These are phyloP conservation scores for Butorides virescens DNA, from an alignment of 2,113 vertebrate genomes.

Conservation along the genomic window DNA sequence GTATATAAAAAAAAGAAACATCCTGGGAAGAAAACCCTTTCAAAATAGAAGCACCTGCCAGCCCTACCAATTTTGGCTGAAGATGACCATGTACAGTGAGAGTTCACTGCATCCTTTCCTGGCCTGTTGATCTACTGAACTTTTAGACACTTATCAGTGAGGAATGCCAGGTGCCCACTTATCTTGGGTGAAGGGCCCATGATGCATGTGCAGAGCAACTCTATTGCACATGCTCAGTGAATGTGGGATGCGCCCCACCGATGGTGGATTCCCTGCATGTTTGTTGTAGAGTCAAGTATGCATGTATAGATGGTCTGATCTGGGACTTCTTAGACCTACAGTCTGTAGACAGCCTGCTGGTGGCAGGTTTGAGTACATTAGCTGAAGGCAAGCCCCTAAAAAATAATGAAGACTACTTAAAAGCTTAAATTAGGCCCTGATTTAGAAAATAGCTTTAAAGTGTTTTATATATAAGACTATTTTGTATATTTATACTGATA, in stretches of 20 bases:
- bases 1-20: neutral
- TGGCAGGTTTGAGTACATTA: neutral
- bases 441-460: neutral
- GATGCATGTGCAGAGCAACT: neutral
- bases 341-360: neutral
- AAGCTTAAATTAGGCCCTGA: neutral
- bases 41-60: neutral
- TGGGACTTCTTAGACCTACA: neutral
- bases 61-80: neutral
- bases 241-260: accelerated
- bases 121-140: neutral
- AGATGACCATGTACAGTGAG: neutral
- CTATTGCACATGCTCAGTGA: neutral
- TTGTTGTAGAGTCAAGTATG: neutral
- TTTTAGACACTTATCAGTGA: neutral
- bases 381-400: neutral
- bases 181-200: neutral
- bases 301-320: neutral
- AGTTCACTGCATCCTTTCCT: neutral
- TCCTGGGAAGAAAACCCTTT: neutral
- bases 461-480: slow-evolving; percentile 23
- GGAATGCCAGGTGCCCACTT: neutral
- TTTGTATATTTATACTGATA: slow-evolving; percentile 54
- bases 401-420: neutral
- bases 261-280: neutral